Percentiles rank a stretch among this genome's conserved stretches.
These are phyloP conservation scores for human DNA, from an alignment of 2,113 vertebrate species.

Conservation along the genomic window GRCh38 chr18:43044501-43045000, in stretches of 20 bases:
- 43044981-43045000: constrained; percentile 68
- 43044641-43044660: background rate
- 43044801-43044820: background rate
- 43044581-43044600: background rate
- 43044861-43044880: constrained; percentile 3
- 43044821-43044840: background rate
- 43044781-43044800: background rate
- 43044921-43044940: constrained; percentile 54
- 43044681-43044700: background rate
- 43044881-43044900: constrained; percentile 44
- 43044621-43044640: background rate
- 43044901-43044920: constrained; percentile 58
- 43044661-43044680: background rate
- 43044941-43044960: constrained; percentile 57
- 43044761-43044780: rapidly evolving
- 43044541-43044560: background rate
- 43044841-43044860: background rate
- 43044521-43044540: background rate
- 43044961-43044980: constrained; percentile 70
- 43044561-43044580: background rate
- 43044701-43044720: background rate
- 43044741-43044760: background rate
- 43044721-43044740: background rate
- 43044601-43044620: background rate
- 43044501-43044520: background rate